Evolutionary conservation across 2,113 vertebrate genomes (phyloP).

Genomic region (Bagarius yarrelli): DNA sequence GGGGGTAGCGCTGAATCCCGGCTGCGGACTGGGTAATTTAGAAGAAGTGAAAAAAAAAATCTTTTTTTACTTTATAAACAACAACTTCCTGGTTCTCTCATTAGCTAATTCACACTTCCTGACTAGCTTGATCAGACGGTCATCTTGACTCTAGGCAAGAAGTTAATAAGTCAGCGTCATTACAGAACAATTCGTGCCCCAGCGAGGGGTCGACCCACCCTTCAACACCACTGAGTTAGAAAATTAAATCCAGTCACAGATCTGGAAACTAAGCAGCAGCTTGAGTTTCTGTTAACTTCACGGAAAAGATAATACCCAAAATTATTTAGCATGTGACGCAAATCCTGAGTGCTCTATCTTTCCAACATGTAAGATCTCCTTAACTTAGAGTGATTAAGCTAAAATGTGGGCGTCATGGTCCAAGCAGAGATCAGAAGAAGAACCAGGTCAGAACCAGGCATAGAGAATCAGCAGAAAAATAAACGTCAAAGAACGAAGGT

Average conservation of each 20-base stretch:
- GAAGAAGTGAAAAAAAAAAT: too few species aligned
- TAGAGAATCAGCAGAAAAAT: neutral
- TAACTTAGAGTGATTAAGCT: neutral
- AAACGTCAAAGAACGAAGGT: neutral
- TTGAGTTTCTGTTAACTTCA: neutral
- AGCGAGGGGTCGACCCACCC: constrained; percentile 9
- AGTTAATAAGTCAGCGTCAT: constrained; percentile 8
- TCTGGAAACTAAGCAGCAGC: neutral
- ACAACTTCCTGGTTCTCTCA: neutral
- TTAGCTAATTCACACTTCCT: neutral
- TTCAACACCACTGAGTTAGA: neutral
- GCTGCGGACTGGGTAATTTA: neutral
- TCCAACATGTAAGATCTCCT: neutral
- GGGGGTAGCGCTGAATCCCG: too few species aligned
- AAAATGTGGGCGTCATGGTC: neutral
- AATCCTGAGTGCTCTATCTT: neutral
- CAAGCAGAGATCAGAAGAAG: neutral
- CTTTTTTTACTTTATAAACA: neutral
- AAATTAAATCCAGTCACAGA: neutral
- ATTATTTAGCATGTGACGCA: constrained; percentile 23
- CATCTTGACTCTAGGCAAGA: constrained; percentile 18
- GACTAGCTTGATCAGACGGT: constrained; percentile 21
- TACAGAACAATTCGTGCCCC: neutral
- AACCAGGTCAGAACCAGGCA: neutral
- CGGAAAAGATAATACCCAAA: constrained; percentile 25